phyloP scores from a whole-genome alignment of 2,797 vertebrate species.

The Emys orbicularis region DNA sequence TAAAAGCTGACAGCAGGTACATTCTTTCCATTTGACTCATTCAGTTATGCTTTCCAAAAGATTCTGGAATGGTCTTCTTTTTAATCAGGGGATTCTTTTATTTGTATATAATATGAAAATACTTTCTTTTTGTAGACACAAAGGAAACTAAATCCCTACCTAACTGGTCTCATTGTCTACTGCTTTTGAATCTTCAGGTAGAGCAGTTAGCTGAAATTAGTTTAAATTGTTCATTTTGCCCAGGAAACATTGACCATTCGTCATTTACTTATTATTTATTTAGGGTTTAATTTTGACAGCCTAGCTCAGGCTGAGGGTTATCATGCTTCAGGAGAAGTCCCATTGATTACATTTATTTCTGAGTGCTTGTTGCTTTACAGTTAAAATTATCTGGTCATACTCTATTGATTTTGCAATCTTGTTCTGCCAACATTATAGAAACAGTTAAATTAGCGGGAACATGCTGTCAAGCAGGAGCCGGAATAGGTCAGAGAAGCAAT shows the following conservation, averaged over 20 bases:
- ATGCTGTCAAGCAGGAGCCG: not conserved
- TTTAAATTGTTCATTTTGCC: not conserved
- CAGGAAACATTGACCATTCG: not conserved
- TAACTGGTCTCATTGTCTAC: not conserved
- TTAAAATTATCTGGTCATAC: not conserved
- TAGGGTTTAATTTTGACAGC: not conserved
- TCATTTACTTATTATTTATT: not conserved
- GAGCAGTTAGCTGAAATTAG: not conserved
- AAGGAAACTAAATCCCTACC: not conserved
- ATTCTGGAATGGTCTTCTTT: not conserved
- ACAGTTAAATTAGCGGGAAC: not conserved
- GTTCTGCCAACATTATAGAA: not conserved
- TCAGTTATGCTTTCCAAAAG: not conserved
- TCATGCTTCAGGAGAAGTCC: not conserved
- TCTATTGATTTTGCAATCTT: not conserved
- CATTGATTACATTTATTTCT: not conserved
- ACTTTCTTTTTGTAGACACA: not conserved
- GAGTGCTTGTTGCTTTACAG: not conserved
- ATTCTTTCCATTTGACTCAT: not conserved
- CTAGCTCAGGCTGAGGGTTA: not conserved
- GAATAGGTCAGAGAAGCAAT: not conserved
- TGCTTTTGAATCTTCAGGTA: not conserved
- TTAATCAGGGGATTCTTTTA: not conserved
- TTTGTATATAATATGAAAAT: not conserved
- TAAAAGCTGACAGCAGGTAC: not conserved